Conservation (phyloP, 2,888 invertebrate genomes). For the Cerceris ruficornis region DNA sequence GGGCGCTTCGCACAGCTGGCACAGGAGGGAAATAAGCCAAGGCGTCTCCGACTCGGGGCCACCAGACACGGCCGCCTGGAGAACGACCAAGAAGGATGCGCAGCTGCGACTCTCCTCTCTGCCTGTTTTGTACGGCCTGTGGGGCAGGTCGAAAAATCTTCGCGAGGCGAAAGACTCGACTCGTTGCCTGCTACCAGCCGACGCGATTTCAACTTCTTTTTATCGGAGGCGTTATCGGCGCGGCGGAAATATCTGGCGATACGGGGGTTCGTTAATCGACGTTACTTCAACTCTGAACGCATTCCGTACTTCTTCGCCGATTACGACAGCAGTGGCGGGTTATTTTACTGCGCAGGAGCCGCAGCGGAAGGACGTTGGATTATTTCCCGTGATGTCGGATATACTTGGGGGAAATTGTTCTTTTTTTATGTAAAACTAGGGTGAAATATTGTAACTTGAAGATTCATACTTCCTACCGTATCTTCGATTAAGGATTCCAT, state of each 20-base stretch:
- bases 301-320: neutral
- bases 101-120: slow-evolving; percentile 57
- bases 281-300: slow-evolving; percentile 10
- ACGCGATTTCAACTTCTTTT: slow-evolving; percentile 29
- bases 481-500: too few species aligned
- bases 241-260: slow-evolving; percentile 49
- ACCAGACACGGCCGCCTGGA: slow-evolving; percentile 64
- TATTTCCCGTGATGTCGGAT: too few species aligned
- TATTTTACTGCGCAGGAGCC: too few species aligned
- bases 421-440: too few species aligned
- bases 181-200: neutral
- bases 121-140: slow-evolving; percentile 41
- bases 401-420: too few species aligned
- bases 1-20: slow-evolving; percentile 68
- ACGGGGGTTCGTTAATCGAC: neutral
- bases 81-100: slow-evolving; percentile 67
- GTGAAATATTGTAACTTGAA: too few species aligned
- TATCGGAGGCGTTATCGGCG: slow-evolving; percentile 41
- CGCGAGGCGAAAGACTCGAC: slow-evolving; percentile 12
- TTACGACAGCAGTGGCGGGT: too few species aligned
- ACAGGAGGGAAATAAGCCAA: slow-evolving; percentile 67
- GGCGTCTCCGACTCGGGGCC: slow-evolving; percentile 59
- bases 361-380: too few species aligned
- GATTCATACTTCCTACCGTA: too few species aligned
- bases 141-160: slow-evolving; percentile 58